Conservation (phyloP, 1,140 invertebrate genomes). For the Paralvinella palmiformis region DNA sequence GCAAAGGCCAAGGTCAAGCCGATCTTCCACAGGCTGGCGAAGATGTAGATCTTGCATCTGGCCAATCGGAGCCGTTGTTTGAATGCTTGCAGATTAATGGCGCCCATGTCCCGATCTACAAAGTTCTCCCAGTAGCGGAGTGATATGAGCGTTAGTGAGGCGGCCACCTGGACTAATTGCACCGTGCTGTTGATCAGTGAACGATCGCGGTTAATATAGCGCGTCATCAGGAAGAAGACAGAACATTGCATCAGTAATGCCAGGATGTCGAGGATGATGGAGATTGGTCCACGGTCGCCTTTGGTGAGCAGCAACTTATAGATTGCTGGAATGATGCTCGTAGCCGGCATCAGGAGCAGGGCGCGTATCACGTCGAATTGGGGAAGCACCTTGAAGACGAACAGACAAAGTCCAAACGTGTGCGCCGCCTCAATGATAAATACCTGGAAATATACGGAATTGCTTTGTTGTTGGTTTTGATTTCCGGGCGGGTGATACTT, state of each 20-base stretch:
- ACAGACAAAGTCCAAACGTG: conserved; percentile 22
- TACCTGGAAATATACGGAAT: conserved; percentile 13
- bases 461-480: too few species aligned
- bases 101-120: conserved; percentile 23
- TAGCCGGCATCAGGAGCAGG: conserved; percentile 20
- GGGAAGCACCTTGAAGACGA: conserved; percentile 22
- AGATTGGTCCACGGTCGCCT: conserved; percentile 16
- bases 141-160: conserved; percentile 21
- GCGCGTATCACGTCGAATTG: conserved; percentile 23
- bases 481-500: too few species aligned
- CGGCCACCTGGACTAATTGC: conserved; percentile 1
- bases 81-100: conserved; percentile 15
- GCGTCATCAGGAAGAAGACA: conserved; percentile 22
- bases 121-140: conserved; percentile 26
- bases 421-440: conserved; percentile 20
- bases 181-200: neutral
- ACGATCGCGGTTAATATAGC: neutral
- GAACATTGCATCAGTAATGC: conserved; percentile 22
- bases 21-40: conserved; percentile 24
- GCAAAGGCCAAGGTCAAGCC: conserved; percentile 22
- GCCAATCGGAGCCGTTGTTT: conserved; percentile 21
- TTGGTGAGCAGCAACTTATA: conserved; percentile 23
- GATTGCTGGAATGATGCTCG: conserved; percentile 21
- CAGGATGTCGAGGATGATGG: conserved; percentile 21
- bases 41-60: conserved; percentile 23